These are phyloP conservation scores for Heliornis fulica DNA, from an alignment of 2,113 vertebrate genomes.

Conservation along the genomic window DNA sequence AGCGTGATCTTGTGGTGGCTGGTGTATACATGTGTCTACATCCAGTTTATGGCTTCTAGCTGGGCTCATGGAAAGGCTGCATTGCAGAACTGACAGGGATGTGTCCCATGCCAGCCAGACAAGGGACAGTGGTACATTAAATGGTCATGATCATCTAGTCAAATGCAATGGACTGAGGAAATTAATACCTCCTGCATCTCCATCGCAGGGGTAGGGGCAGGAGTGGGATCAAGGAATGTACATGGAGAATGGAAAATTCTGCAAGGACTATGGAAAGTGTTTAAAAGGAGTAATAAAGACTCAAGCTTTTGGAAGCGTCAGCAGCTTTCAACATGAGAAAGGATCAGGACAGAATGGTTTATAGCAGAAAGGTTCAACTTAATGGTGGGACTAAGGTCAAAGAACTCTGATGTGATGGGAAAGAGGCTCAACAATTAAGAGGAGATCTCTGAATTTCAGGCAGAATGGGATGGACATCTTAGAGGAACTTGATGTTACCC, in stretches of 20 bases:
- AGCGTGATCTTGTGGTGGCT: neutral
- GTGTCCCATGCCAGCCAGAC: neutral
- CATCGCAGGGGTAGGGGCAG: accelerated
- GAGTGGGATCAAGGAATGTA: too few species aligned
- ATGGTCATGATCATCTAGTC: neutral
- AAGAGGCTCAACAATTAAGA: neutral
- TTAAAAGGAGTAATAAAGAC: neutral
- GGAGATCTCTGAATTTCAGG: neutral
- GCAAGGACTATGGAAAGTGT: neutral
- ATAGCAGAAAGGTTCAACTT: neutral
- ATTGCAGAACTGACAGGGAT: neutral
- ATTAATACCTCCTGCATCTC: neutral
- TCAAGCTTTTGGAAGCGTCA: neutral
- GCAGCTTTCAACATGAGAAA: neutral
- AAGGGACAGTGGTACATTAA: neutral
- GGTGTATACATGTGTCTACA: neutral
- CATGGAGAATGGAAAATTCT: neutral
- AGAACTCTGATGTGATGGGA: neutral
- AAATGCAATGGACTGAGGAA: neutral
- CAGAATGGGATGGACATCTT: neutral
- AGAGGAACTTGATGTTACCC: neutral
- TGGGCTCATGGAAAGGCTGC: neutral
- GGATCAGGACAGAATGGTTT: neutral
- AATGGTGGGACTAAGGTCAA: neutral
- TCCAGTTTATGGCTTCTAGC: neutral